These are phyloP conservation scores for Drosophila mojavensis DNA, from an alignment of 1,140 invertebrate genomes.

Conservation along the genomic window DNA sequence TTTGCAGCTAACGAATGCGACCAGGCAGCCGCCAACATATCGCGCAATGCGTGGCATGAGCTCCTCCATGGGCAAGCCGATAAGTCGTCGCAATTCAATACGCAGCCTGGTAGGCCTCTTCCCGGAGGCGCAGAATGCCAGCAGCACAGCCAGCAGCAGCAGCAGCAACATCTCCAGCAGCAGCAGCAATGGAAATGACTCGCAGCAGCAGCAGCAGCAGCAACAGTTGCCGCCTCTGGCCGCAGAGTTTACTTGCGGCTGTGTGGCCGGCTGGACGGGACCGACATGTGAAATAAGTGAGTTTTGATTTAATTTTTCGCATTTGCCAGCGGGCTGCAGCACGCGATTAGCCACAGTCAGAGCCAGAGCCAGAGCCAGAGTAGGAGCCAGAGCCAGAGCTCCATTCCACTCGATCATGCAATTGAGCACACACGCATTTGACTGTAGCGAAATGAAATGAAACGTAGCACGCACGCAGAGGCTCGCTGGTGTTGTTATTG, in stretches of 20 bases:
- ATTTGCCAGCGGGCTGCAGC: conserved; percentile 55
- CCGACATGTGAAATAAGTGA: conserved; percentile 90
- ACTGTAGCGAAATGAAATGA: conserved; percentile 81
- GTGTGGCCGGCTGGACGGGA: conserved; percentile 93
- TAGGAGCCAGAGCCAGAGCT: not conserved
- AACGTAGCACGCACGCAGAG: conserved; percentile 72
- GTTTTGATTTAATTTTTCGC: conserved; percentile 84
- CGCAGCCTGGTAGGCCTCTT: conserved; percentile 61
- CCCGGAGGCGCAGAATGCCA: conserved; percentile 46
- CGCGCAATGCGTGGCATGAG: conserved; percentile 84
- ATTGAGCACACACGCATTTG: conserved; percentile 80
- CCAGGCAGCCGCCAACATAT: conserved; percentile 61
- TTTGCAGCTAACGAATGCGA: conserved; percentile 64
- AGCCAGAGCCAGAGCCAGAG: conserved; percentile 1
- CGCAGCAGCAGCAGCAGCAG: conserved; percentile 8
- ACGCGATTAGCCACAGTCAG: conserved; percentile 75
- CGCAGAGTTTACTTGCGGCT: conserved; percentile 90
- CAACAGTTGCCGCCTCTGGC: conserved; percentile 60
- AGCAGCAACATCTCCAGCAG: conserved; percentile 5
- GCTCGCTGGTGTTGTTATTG: conserved; percentile 15
- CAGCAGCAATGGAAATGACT: conserved; percentile 32
- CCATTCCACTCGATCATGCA: conserved; percentile 68
- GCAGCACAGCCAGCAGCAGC: conserved; percentile 15
- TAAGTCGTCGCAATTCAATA: conserved; percentile 75
- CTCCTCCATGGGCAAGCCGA: conserved; percentile 84